phyloP scores from a whole-genome alignment of 2,113 vertebrate genomes.

The Clinocottus analis region DNA sequence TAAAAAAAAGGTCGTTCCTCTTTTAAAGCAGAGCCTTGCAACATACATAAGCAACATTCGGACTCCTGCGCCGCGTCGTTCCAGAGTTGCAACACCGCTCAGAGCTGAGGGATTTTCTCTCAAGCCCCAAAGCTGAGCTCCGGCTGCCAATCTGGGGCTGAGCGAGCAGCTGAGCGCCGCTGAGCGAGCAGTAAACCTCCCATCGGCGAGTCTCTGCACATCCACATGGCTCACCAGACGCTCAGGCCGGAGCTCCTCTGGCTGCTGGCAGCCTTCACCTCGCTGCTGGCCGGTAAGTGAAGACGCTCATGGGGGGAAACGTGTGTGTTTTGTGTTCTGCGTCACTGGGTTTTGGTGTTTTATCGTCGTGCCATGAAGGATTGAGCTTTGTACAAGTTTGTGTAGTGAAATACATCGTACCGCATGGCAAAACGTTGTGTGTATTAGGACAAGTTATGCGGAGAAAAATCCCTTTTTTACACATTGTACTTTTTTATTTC shows the following conservation, averaged over 20 bases:
- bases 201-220: constrained; percentile 4
- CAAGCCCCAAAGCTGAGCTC: constrained; percentile 29
- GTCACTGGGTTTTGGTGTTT: not conserved
- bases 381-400: not conserved
- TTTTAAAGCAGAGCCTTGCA: constrained; percentile 11
- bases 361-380: too few species aligned
- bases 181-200: constrained; percentile 35
- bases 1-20: not conserved
- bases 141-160: constrained; percentile 5
- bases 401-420: not conserved
- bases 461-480: not conserved
- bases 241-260: constrained; percentile 33
- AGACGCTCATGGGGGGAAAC: not conserved
- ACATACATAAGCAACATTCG: not conserved
- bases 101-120: constrained; percentile 56
- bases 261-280: constrained; percentile 14
- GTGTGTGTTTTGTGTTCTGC: not conserved
- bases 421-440: not conserved
- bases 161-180: constrained; percentile 41
- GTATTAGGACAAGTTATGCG: not conserved
- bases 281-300: constrained; percentile 61
- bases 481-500: not conserved
- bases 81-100: constrained; percentile 4
- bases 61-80: not conserved
- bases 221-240: constrained; percentile 3